Evolutionary conservation across 1,140 invertebrate genomes (phyloP).

Genomic region (Penaeus indicus): DNA sequence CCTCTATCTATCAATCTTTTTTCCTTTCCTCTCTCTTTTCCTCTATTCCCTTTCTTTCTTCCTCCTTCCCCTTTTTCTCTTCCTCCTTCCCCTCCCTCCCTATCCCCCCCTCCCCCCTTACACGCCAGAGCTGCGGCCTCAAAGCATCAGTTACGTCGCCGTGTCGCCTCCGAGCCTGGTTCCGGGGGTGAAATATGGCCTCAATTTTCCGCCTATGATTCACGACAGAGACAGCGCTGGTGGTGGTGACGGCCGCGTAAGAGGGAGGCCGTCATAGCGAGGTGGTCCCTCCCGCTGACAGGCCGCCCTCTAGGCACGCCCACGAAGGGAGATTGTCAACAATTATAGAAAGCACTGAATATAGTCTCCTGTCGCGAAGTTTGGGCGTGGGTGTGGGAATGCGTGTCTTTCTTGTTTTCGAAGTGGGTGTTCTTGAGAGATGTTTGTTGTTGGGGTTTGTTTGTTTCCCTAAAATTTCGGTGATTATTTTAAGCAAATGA

Average conservation of each 20-base stretch:
- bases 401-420: too few species aligned
- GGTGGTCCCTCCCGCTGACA: too few species aligned
- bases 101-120: background rate
- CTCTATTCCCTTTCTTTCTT: background rate
- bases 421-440: too few species aligned
- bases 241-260: background rate
- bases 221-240: background rate
- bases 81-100: background rate
- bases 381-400: too few species aligned
- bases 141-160: background rate
- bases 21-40: background rate
- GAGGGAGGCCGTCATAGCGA: too few species aligned
- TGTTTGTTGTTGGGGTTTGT: too few species aligned
- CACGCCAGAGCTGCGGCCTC: background rate
- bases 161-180: slow-evolving; percentile 32
- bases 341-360: too few species aligned
- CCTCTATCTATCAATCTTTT: background rate
- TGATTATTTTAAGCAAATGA: too few species aligned
- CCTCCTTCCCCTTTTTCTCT: background rate
- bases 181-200: slow-evolving; percentile 45
- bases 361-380: too few species aligned
- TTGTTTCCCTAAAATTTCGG: too few species aligned
- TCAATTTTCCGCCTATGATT: slow-evolving; percentile 53
- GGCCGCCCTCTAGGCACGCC: too few species aligned
- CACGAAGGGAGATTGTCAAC: too few species aligned